A percentile compares a stretch with the other conserved stretches of the same genome.
Conservation (phyloP, 1,140 invertebrate genomes). For the Cydia splendana region DNA sequence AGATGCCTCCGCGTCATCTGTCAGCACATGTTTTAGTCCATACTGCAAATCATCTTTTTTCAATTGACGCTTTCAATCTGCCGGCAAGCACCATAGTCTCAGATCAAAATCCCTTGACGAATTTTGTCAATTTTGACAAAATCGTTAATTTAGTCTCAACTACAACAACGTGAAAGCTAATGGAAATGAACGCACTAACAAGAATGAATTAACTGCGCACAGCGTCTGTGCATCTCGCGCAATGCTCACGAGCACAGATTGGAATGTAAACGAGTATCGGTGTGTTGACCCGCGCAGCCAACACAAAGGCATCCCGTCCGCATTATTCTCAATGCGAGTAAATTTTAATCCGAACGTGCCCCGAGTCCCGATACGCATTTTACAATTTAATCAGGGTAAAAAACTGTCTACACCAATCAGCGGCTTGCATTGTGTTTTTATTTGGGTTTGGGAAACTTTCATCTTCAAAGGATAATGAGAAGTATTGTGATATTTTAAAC, state of each 20-base stretch:
- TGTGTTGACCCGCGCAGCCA: conserved; percentile 21
- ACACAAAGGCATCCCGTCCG: conserved; percentile 6
- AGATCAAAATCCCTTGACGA: no score
- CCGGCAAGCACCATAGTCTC: no score
- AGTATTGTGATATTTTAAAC: no score
- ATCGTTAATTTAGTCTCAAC: no score
- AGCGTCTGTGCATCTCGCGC: neutral
- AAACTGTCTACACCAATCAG: neutral
- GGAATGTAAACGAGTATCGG: conserved; percentile 1
- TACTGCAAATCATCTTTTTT: no score
- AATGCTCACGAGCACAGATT: neutral
- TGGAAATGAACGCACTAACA: no score
- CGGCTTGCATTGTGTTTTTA: neutral
- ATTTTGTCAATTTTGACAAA: no score
- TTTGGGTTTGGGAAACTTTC: neutral
- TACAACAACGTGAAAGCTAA: no score
- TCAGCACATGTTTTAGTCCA: no score
- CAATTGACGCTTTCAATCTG: no score
- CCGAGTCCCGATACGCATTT: neutral
- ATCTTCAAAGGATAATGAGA: no score
- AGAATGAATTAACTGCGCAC: neutral
- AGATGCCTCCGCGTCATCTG: neutral
- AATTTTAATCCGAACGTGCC: conserved; percentile 25
- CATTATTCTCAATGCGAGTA: conserved; percentile 6
- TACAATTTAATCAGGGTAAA: neutral